phyloP scores from a whole-genome alignment of 1,140 invertebrate species.

The Drosophila nasuta region DNA sequence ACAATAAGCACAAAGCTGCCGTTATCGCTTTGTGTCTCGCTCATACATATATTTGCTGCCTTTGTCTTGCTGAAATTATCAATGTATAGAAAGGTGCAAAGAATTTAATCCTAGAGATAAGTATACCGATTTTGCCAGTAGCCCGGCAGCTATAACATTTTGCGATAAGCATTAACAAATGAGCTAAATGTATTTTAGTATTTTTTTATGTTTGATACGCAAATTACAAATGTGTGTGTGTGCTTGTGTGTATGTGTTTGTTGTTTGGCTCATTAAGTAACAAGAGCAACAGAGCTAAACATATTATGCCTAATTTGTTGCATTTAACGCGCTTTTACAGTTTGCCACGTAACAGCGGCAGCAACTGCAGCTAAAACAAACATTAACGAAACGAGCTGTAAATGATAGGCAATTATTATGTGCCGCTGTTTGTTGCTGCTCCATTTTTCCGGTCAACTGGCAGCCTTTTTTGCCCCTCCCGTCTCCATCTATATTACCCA shows the following conservation, averaged over 20 bases:
- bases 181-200: conserved; percentile 16
- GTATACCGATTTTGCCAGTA: conserved; percentile 28
- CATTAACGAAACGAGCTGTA: conserved; percentile 47
- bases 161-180: conserved; percentile 28
- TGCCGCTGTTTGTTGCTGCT: conserved; percentile 58
- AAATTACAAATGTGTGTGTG: neutral
- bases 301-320: conserved; percentile 59
- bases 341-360: conserved; percentile 47
- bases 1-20: neutral
- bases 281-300: conserved; percentile 29
- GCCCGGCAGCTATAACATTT: conserved; percentile 13
- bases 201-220: conserved; percentile 10
- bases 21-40: neutral
- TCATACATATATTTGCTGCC: neutral
- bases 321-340: conserved; percentile 37
- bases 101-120: conserved; percentile 68
- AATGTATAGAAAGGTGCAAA: conserved; percentile 49
- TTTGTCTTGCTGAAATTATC: neutral
- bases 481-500: neutral
- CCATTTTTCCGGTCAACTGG: conserved; percentile 66
- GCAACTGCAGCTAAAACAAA: conserved; percentile 21
- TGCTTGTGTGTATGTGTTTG: neutral
- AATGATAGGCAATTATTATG: conserved; percentile 64
- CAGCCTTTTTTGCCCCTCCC: conserved; percentile 6
- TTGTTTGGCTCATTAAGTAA: conserved; percentile 33